Evolutionary conservation across 35 echinoderm and acorn worm species (phyloP).

Genomic region (Apostichopus parvimensis): DNA sequence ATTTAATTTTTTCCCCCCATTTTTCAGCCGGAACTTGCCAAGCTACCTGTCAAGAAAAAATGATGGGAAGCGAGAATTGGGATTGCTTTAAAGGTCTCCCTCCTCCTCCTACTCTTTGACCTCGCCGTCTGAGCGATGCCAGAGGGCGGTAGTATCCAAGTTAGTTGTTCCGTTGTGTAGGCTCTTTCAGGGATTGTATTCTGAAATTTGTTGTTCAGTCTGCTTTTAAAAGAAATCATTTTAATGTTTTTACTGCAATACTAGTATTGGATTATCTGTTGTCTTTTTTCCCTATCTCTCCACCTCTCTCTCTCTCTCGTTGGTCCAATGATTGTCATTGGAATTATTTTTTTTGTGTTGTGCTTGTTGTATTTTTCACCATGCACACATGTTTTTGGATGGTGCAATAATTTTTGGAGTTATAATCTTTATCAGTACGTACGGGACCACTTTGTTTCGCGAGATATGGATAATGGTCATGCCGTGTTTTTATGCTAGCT

Average conservation of each 20-base stretch:
- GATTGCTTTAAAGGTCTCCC: too few species aligned
- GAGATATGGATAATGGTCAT: neutral
- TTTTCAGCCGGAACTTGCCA: conserved; percentile 10
- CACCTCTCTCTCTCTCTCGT: neutral
- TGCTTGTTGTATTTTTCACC: neutral
- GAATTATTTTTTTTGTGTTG: neutral
- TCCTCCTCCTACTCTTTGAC: neutral
- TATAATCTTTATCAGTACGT: neutral
- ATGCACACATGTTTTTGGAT: neutral
- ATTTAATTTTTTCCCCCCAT: neutral
- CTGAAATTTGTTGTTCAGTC: conserved; percentile 21
- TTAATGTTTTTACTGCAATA: conserved; percentile 19
- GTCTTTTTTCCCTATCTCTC: neutral
- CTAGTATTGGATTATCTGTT: neutral
- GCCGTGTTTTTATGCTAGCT: neutral
- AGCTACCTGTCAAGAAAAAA: conserved; percentile 26
- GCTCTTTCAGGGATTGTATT: conserved; percentile 30
- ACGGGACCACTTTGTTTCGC: neutral
- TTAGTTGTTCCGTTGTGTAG: conserved; percentile 32
- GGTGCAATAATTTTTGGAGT: neutral
- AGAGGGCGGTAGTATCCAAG: neutral
- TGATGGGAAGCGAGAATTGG: neutral
- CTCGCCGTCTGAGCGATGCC: neutral
- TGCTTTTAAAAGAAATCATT: conserved; percentile 7
- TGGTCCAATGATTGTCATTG: neutral